Percentiles rank a stretch among this genome's conserved stretches.
phyloP scores from a whole-genome alignment of 2,888 invertebrate genomes.

The Brachypalpus laphriformis region DNA sequence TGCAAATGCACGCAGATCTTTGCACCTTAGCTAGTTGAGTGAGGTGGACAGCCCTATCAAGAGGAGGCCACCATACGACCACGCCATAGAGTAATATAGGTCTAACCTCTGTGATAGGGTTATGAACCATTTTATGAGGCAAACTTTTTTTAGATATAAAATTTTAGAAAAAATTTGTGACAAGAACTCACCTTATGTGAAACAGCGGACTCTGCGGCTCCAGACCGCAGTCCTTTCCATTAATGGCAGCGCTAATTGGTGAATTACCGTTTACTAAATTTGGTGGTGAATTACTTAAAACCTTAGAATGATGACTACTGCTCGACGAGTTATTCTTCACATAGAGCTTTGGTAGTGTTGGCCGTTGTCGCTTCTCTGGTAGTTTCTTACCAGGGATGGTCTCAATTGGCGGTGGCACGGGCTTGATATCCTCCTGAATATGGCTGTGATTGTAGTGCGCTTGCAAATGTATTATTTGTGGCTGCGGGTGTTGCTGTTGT shows the following conservation, averaged over 20 bases:
- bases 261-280: conserved; percentile 83
- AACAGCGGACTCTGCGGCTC: conserved; percentile 83
- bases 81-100: too few relatives aligned
- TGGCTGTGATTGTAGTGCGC: conserved; percentile 83
- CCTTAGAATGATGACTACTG: conserved; percentile 74
- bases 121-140: too few relatives aligned
- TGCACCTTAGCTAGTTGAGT: too few relatives aligned
- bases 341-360: conserved; percentile 89
- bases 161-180: not conserved
- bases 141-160: too few relatives aligned
- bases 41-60: too few relatives aligned
- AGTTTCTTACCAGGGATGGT: conserved; percentile 94
- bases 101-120: too few relatives aligned
- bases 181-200: conserved; percentile 81
- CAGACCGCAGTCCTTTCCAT: conserved; percentile 80
- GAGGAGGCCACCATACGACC: too few relatives aligned
- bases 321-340: conserved; percentile 86
- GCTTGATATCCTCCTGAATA: conserved; percentile 88
- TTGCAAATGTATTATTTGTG: conserved; percentile 74
- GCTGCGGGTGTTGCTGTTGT: conserved; percentile 81
- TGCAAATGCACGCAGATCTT: too few relatives aligned
- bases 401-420: conserved; percentile 95
- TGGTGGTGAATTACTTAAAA: conserved; percentile 72
- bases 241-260: conserved; percentile 87
- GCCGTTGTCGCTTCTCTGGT: conserved; percentile 90